Conservation (phyloP, 2,113 vertebrate genomes). For the Isichthys henryi region DNA sequence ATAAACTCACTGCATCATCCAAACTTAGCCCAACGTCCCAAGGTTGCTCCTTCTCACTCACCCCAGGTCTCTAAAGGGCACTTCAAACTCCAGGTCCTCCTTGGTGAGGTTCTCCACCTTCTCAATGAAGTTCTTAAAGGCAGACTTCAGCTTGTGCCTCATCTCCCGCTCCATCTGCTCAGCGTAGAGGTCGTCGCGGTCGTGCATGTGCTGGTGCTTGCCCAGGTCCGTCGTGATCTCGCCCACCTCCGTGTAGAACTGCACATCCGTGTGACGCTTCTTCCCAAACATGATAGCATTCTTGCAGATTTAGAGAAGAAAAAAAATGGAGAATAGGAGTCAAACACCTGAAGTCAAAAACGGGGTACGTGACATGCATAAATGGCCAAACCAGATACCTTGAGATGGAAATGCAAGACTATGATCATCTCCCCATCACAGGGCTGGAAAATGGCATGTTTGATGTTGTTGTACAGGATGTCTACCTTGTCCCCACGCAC, state of each 20-base stretch:
- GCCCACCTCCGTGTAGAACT: constrained; percentile 94
- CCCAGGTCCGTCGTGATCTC: constrained; percentile 93
- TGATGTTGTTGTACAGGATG: constrained; percentile 95
- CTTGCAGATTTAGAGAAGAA: constrained; percentile 41
- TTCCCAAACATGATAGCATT: constrained; percentile 97
- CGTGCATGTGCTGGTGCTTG: constrained; percentile 96
- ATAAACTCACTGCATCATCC: background rate
- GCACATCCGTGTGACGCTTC: constrained; percentile 86
- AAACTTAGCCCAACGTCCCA: background rate
- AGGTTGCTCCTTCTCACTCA: constrained; percentile 41
- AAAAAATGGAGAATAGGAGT: background rate
- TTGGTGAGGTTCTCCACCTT: constrained; percentile 90
- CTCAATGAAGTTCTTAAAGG: constrained; percentile 95
- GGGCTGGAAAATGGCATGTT: constrained; percentile 87
- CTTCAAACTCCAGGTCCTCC: constrained; percentile 91
- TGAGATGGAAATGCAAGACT: constrained; percentile 90
- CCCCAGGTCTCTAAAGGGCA: constrained; percentile 90
- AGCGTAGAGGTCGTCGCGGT: constrained; percentile 88
- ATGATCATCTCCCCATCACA: constrained; percentile 97
- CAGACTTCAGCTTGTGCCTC: constrained; percentile 92
- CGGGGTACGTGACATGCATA: background rate
- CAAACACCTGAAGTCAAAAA: background rate
- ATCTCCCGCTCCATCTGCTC: constrained; percentile 96
- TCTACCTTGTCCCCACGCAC: constrained; percentile 93
- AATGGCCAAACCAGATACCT: constrained; percentile 47